These are phyloP conservation scores for Lucinisca nassula DNA, from an alignment of 2,888 invertebrate species.

Conservation along the genomic window DNA sequence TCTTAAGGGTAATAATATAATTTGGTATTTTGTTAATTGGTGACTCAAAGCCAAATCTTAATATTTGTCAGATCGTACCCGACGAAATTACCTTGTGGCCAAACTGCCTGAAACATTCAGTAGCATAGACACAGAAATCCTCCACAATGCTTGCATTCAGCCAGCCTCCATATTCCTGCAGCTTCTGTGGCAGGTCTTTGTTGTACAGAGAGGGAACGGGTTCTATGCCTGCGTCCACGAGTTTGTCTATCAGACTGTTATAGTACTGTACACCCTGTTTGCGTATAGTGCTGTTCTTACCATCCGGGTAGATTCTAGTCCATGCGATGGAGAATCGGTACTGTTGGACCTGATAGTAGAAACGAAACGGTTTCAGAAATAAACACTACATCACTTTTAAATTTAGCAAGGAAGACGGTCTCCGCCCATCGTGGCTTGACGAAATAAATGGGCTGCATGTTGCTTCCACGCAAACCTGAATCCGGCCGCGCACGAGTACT, in stretches of 20 bases:
- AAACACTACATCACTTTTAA: too few species aligned
- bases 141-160: constrained; percentile 79
- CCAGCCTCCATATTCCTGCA: constrained; percentile 88
- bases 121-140: constrained; percentile 86
- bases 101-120: constrained; percentile 84
- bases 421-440: too few species aligned
- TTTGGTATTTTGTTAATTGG: too few species aligned
- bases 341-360: constrained; percentile 58
- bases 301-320: constrained; percentile 92
- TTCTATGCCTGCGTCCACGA: constrained; percentile 90
- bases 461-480: too few species aligned
- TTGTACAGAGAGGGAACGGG: constrained; percentile 90
- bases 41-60: too few species aligned
- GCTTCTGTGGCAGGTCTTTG: constrained; percentile 86
- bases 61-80: too few species aligned
- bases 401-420: too few species aligned
- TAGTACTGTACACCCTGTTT: constrained; percentile 93
- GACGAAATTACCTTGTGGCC: constrained; percentile 86
- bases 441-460: too few species aligned
- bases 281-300: constrained; percentile 89
- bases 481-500: too few species aligned
- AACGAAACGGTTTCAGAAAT: too few species aligned
- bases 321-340: constrained; percentile 90
- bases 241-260: constrained; percentile 92
- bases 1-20: too few species aligned